Base-by-base conservation (phyloP, 2,888 invertebrate species). In the Brachylomia viminalis region DNA sequence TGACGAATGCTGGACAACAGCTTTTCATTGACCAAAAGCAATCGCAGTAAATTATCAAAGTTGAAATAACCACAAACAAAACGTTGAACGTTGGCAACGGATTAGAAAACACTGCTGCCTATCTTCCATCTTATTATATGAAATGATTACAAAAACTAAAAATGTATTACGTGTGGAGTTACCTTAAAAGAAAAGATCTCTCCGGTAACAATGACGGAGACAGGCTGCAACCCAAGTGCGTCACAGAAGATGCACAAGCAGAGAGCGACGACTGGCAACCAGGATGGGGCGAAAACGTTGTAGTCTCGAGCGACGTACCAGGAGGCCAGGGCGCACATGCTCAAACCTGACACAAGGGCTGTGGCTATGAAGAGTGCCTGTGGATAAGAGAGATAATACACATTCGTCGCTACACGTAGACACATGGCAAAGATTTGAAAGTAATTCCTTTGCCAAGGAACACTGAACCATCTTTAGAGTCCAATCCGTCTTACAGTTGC, bases 161-260 rank as follows among this genome's bases (percentile, higher is more conserved):
- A 20, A 23, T 1, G 0, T 15, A 13, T 13, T 23, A 8, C 6
- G 5, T 33, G 10, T 23, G 1, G 17, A 33, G 6, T 49, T 83
- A 95, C 96, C 92, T 95, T 95, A 69, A 92, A 96, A 4, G 96
- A 95, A 79, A 97, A 97, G 77, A 97, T 94, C 85, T 97, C 97
- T 1, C 96, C 94, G 0, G 93, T 92, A 0, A 97, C 86, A 2
- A 97, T 94, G 15, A 97, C 95, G 0, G 97, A 97, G 0, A 95
- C 93, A 0, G 97, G 97, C 66, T 96, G 96, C 56, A 97, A 91
- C 0, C 97, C 97, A 1, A 96, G 89, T 0, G 97, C 92, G 74
- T 97, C 97, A 17, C 94, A 91, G 86, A 97, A 94, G 85, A 97
- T 96, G 87, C 95, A 97, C 3, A 95, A 42, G 33, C 97, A 97